Conservation (phyloP, 2,797 vertebrate species). For the Gephyroberyx darwinii region DNA sequence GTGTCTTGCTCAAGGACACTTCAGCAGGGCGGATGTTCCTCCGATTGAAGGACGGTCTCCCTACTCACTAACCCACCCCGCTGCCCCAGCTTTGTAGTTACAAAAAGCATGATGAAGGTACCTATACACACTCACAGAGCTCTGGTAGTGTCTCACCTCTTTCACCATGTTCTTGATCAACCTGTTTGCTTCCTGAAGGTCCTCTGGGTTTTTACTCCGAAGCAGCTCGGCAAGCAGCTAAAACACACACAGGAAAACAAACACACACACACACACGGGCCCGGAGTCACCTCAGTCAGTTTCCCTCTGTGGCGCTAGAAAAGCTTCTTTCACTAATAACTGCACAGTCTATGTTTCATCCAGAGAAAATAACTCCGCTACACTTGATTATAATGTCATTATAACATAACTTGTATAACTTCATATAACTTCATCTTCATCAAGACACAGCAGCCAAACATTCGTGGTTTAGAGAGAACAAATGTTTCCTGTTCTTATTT, state of each 20-base stretch:
- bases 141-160: slow-evolving; percentile 86
- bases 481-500: background rate
- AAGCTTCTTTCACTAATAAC: background rate
- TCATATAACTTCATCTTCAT: no score
- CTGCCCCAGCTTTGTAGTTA: no score
- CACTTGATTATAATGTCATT: no score
- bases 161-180: slow-evolving; percentile 99
- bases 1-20: no score
- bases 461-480: background rate
- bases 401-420: no score
- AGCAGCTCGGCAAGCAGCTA: slow-evolving; percentile 94
- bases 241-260: slow-evolving; percentile 43
- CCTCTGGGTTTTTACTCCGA: slow-evolving; percentile 97
- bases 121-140: no score
- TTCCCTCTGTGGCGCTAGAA: background rate
- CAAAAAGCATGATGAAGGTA: no score
- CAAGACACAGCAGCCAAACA: no score
- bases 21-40: no score
- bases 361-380: background rate
- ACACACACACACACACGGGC: slow-evolving; percentile 13
- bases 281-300: background rate
- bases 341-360: background rate
- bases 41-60: no score
- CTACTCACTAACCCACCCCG: no score
- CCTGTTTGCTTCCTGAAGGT: slow-evolving; percentile 96